A percentile compares a stretch with the other conserved stretches of the same genome.
Conservation (phyloP, 2,888 invertebrate genomes). For the Aphodius granarius region DNA sequence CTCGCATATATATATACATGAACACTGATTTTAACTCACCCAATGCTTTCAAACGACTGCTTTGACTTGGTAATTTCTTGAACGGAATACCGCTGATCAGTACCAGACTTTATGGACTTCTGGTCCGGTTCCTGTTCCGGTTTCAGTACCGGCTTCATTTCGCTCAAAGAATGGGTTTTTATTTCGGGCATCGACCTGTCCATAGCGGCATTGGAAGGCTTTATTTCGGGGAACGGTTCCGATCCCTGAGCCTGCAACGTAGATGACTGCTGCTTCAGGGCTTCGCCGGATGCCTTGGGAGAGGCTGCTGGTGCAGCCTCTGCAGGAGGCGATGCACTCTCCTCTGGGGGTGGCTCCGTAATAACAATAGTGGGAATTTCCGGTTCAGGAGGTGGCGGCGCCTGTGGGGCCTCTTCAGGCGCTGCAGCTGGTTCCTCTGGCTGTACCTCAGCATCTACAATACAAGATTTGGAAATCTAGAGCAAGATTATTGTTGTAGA, state of each 20-base stretch:
- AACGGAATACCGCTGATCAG: not conserved
- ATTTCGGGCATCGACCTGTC: not conserved
- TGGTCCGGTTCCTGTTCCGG: not conserved
- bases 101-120: not conserved
- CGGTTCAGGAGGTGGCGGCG: not conserved
- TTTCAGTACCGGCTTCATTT: not conserved
- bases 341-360: not conserved
- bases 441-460: not conserved
- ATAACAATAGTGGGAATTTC: not conserved
- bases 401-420: not conserved
- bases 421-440: not conserved
- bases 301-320: not conserved
- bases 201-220: not conserved
- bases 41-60: not conserved
- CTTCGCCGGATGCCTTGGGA: not conserved
- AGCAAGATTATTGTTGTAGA: not conserved
- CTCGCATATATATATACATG: too few species aligned
- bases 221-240: not conserved
- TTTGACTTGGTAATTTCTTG: not conserved
- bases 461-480: not conserved
- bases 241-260: not conserved
- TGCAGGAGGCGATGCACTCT: too few species aligned
- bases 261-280: not conserved
- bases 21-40: too few species aligned
- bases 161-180: not conserved